Evolutionary conservation across 1,140 invertebrate species (phyloP), one percentile per base, ranked within the genome.

Genomic region (Papilio polyxenes): DNA sequence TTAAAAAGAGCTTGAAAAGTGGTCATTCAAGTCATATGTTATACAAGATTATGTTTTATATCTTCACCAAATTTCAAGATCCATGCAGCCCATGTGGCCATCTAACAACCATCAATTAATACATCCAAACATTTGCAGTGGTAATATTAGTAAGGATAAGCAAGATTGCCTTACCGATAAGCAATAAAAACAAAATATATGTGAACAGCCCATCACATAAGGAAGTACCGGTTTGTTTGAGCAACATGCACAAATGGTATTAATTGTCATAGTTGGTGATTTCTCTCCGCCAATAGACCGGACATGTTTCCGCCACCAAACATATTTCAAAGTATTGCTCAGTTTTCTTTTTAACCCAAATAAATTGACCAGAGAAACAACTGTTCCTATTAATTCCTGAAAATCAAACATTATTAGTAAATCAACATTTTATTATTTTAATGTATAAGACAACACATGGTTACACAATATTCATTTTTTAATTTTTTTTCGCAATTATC

Each of bases 151-250:
- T 44, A 44, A 44, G 7, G 40, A 44, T 44, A 6, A 44, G 40
- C 7, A 44, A 44, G 7, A 7, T 65, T 65, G 3, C 4, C 89
- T 88, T 93, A 95, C 95, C 90, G 91, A 94, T 82, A 96, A 87
- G 89, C 96, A 96, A 85, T 95, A 96, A 91, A 96, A 96, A 89
- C 96, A 96, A 89, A 96, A 96, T 80, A 96, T 94, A 91, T 96
- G 96, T 15, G 90, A 90, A 88, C 96, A 96, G 10, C 95, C 95
- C 95, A 96, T 96, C 81, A 95, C 95, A 89, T 96, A 94, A 11
- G 96, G 96, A 75, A 96, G 86, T 11, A 96, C 95, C 6, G 96
- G 96, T 65, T 91, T 93, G 82, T 95, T 93, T 0, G 89, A 90
- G 86, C 96, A 96, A 88, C 93, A 93, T 13, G 95, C 95, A 93